Base-by-base conservation (phyloP, 2,113 vertebrate species). In the Sebastes fasciatus region DNA sequence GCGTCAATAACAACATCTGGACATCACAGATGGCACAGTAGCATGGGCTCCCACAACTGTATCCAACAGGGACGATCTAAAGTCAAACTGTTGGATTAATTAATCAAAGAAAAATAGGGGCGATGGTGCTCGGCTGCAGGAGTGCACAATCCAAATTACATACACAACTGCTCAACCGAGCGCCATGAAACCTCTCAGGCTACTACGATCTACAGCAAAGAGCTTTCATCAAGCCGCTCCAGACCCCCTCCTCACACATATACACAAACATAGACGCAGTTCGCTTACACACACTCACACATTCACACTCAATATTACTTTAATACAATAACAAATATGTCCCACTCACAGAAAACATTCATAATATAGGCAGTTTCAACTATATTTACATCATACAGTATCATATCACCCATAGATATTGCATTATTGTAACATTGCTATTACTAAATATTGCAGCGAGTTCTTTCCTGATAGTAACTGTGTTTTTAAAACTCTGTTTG, bases 161-260 rank as follows among this genome's bases (percentile, higher is more conserved):
- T 14, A 21, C 62, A 61, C 79, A 7, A 55, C 83, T 60, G 85
- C 90, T 79, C 72, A 88, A 82, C 89, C 86, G 79, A 82, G 93
- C 90, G 70, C 90, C 94, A 94, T 94, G 85, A 90, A 82, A 88
- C 94, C 90, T 86, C 72, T 79, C 86, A 90, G 84, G 83, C 84
- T 67, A 84, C 92, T 93, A 90, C 81, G 74, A 85, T 88, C 91
- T 93, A 92, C 91, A 77, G 88, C 88, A 83, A 88, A 93, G 90
- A 92, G 80, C 90, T 93, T 94, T 95, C 92, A 94, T 95, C 93
- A 94, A 94, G 91, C 86, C 60, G 21, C 86, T 86, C 86, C 71
- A 62, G 88, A 93, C 75, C 82, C 26, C 86, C 64, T 21, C 66
- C 52, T 82, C 90, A 85, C 86, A 86, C 86, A 86, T 57, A 87